A percentile compares a stretch with the other conserved stretches of the same genome.
These are phyloP conservation scores for Chaetura pelagica DNA, from an alignment of 2,113 vertebrate genomes.

Conservation along the genomic window DNA sequence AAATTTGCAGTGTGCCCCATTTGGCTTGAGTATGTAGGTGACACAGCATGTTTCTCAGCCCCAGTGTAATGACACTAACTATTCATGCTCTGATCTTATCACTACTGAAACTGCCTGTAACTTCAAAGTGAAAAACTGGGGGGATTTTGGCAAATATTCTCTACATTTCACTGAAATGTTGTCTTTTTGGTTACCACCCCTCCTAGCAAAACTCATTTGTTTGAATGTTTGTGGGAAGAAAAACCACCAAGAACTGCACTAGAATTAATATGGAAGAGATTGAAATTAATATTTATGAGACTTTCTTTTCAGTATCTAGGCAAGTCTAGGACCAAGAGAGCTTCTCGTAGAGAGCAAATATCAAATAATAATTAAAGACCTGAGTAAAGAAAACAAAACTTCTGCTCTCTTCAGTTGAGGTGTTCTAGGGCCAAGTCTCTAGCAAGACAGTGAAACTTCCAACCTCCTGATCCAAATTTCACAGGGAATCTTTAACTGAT, in stretches of 20 bases:
- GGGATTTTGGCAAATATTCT: neutral
- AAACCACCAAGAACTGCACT: neutral
- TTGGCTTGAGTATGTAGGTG: neutral
- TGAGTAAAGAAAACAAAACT: neutral
- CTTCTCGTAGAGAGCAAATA: neutral
- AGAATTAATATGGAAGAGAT: conserved; percentile 1
- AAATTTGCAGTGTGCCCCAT: neutral
- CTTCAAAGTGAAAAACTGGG: neutral
- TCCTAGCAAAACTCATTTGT: neutral
- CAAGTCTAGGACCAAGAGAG: neutral
- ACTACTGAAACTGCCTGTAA: neutral
- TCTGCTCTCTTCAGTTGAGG: neutral
- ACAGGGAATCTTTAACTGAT: neutral
- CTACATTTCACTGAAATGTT: neutral
- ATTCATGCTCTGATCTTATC: neutral
- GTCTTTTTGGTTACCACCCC: neutral
- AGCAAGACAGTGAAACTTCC: neutral
- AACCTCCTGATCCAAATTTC: neutral
- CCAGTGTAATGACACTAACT: neutral
- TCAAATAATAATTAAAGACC: neutral
- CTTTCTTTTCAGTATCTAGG: neutral
- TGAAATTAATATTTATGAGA: neutral
- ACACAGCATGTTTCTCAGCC: neutral
- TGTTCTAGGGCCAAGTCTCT: neutral
- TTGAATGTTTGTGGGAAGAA: neutral